These are phyloP conservation scores for Melanotaenia maccullochi DNA, from an alignment of 2,797 vertebrate species.

Conservation along the genomic window DNA sequence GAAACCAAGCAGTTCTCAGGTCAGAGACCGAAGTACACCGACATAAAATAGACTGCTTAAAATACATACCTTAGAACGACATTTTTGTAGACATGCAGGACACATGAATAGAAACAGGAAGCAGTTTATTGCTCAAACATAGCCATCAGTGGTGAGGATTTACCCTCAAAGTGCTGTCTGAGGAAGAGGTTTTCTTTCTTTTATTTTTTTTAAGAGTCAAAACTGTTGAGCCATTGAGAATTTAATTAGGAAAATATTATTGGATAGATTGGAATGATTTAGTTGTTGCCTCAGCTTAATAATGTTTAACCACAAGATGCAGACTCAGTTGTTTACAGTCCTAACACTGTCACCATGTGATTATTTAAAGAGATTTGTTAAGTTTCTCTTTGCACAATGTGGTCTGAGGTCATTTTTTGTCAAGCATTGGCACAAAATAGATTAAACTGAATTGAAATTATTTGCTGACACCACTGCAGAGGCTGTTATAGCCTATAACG, in stretches of 20 bases:
- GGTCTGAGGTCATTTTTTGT: not conserved
- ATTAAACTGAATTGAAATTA: not conserved
- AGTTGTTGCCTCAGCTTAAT: not conserved
- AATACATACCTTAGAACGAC: not conserved
- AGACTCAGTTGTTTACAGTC: slow-evolving; percentile 6
- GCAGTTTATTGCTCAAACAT: slow-evolving; percentile 28
- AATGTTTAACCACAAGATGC: not conserved
- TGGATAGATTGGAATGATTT: not conserved
- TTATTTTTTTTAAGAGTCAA: slow-evolving; percentile 7
- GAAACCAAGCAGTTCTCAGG: slow-evolving; percentile 6
- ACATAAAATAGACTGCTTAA: slow-evolving; percentile 14
- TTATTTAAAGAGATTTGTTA: not conserved
- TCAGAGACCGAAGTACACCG: slow-evolving; percentile 26
- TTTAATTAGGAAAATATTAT: not conserved
- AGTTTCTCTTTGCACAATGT: not conserved
- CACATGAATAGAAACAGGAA: slow-evolving; percentile 46
- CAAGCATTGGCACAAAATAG: not conserved
- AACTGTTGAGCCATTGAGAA: not conserved
- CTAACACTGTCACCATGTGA: not conserved
- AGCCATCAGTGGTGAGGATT: not conserved
- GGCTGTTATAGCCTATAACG: too few species aligned
- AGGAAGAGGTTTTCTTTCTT: slow-evolving; percentile 46
- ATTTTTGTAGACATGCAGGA: not conserved
- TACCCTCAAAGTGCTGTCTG: slow-evolving; percentile 2
- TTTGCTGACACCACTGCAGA: not conserved